phyloP scores from a whole-genome alignment of 2,113 vertebrate genomes.

The Eclectus roratus region DNA sequence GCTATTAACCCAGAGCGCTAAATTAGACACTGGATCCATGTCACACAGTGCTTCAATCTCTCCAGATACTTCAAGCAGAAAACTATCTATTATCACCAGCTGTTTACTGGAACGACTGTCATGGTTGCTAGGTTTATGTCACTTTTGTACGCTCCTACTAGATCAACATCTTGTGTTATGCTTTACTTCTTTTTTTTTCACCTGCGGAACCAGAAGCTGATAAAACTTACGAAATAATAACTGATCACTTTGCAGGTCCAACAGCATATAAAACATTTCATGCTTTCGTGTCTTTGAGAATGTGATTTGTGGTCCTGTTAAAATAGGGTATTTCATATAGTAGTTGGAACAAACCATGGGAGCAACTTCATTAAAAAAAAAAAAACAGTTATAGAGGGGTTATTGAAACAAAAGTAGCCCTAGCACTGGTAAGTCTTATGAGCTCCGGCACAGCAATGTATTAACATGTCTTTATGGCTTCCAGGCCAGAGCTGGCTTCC shows the following conservation, averaged over 20 bases:
- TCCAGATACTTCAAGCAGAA: neutral
- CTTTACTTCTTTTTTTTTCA: neutral
- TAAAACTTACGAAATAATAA: neutral
- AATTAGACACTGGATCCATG: neutral
- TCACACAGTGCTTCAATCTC: neutral
- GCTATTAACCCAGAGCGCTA: neutral
- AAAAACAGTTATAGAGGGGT: neutral
- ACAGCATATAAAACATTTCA: neutral
- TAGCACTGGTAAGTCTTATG: constrained; percentile 4
- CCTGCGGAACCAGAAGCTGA: neutral
- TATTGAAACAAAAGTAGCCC: constrained; percentile 49
- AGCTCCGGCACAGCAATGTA: constrained; percentile 24
- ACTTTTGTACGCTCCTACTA: neutral
- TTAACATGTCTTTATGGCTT: constrained; percentile 55
- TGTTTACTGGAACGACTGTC: neutral
- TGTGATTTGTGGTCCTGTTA: neutral
- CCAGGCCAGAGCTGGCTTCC: constrained; percentile 44
- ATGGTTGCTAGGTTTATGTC: neutral
- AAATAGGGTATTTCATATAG: neutral
- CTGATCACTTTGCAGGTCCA: neutral
- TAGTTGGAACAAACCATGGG: constrained; percentile 22
- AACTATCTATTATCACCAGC: neutral
- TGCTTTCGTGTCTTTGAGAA: neutral
- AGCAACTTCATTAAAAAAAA: constrained; percentile 35
- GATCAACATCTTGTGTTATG: neutral